Base-by-base conservation (phyloP, 2,888 invertebrate genomes). In the Leistus spinibarbis region DNA sequence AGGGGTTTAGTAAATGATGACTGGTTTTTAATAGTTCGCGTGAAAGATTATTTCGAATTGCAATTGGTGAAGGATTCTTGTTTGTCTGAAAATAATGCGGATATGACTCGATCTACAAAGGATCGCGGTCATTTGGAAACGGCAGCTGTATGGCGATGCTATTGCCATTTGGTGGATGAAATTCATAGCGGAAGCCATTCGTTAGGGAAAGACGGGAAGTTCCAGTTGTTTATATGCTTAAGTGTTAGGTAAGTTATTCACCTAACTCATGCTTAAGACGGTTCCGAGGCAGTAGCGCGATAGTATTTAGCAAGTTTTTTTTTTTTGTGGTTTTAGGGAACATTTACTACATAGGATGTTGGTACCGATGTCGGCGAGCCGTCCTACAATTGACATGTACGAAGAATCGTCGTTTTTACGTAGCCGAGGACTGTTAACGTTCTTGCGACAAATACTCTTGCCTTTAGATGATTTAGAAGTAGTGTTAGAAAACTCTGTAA, bases 161-260 rank as follows among this genome's bases (percentile, higher is more conserved):
- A 95, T 86, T 95, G 95, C 84, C 94, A 95, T 82, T 89, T 98
- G 13, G 91, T 98, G 83, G 93, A 94, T 81, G 96, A 96, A 85
- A 95, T 99, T 77, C 93, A 92, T 84, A 91, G 91, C 66, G 93
- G 93, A 0, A 95, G 95, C 71, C 91, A 91, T 81, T 89, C 93
- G n/a, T 88, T 97, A 20, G 99, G 99, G 70, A 99, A 99, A 85
- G 99, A 99, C 87, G 98, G 98, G 67, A 97, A 98, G 86, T 98
- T 99, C 85, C 98, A 99, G 85, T 90, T 98, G 54, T 97, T 99
- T 83, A 93, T 98, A 80, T 98, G 98, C 84, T 90, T 99, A 40
- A 95, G 96, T 82, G 91, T 96, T 80, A 92, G 97, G 97, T 97
- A 85, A 83, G 82, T 79, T 40, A n/a, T n/a, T n/a, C n/a, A n/a